Conservation (phyloP, 2,888 invertebrate genomes). For the Cryptocheilus praepositus region DNA sequence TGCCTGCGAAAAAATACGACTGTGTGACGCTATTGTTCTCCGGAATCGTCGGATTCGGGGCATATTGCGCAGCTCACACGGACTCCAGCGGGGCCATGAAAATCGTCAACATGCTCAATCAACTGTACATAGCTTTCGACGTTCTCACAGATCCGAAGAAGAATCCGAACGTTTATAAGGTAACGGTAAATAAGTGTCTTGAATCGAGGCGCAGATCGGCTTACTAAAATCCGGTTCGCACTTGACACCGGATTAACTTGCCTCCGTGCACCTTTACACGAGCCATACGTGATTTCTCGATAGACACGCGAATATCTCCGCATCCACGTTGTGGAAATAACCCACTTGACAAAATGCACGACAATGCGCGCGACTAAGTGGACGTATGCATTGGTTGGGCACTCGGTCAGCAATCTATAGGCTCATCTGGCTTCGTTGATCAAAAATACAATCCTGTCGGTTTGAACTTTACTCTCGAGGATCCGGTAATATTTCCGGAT, state of each 20-base stretch:
- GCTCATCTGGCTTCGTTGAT: too few relatives aligned
- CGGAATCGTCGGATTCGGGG: conserved; percentile 93
- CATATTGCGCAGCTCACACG: conserved; percentile 92
- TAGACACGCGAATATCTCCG: too few relatives aligned
- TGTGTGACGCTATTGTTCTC: conserved; percentile 95
- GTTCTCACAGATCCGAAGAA: conserved; percentile 93
- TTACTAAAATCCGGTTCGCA: too few relatives aligned
- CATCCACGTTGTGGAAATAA: too few relatives aligned
- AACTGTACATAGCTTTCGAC: conserved; percentile 95
- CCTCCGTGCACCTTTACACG: too few relatives aligned
- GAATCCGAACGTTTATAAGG: conserved; percentile 97
- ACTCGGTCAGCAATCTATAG: too few relatives aligned
- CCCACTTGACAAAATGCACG: too few relatives aligned
- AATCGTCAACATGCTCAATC: conserved; percentile 95
- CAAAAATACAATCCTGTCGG: too few relatives aligned
- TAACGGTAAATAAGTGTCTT: conserved; percentile 66
- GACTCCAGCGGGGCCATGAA: conserved; percentile 97
- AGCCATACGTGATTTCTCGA: too few relatives aligned
- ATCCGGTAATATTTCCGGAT: conserved; percentile 5
- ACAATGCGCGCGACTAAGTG: too few relatives aligned
- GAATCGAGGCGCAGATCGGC: neutral
- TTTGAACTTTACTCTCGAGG: neutral
- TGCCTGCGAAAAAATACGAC: conserved; percentile 91
- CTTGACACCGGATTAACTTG: too few relatives aligned
- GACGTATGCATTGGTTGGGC: too few relatives aligned